phyloP scores from a whole-genome alignment of 2,113 vertebrate species.

The Sigmodon hispidus region DNA sequence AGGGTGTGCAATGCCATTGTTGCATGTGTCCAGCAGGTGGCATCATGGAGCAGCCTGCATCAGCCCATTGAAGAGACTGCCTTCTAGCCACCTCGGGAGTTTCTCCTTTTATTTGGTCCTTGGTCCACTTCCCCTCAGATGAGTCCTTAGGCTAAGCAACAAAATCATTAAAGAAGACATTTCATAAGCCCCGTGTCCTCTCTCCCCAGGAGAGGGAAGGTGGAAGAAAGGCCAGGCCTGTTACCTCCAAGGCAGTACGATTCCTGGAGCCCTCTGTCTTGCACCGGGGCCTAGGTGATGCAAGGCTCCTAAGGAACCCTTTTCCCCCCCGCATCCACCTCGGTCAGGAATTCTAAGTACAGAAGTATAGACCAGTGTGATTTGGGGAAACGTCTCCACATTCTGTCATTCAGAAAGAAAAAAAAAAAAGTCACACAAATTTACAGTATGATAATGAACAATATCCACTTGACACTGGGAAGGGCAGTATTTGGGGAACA shows the following conservation, averaged over 20 bases:
- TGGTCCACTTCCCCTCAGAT: neutral
- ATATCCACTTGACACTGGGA: neutral
- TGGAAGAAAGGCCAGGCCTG: neutral
- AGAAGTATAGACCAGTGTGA: neutral
- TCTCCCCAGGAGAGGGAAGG: neutral
- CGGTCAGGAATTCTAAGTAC: neutral
- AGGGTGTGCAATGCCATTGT: neutral
- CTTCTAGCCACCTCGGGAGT: neutral
- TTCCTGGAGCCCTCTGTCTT: neutral
- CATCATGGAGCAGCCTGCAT: neutral
- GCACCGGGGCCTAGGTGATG: neutral
- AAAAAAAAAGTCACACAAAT: neutral
- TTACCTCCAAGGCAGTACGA: accelerated
- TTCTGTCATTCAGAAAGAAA: neutral
- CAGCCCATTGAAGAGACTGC: neutral
- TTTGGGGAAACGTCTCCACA: neutral
- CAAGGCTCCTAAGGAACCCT: neutral
- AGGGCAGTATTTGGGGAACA: neutral
- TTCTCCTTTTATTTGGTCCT: neutral
- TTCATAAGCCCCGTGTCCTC: neutral
- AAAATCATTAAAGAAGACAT: constrained; percentile 2
- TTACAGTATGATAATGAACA: neutral
- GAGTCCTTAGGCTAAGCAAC: neutral
- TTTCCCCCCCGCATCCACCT: neutral
- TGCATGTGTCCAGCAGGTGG: neutral